Evolutionary conservation across 2,888 invertebrate species (phyloP).

Genomic region (Uropetala carovei): DNA sequence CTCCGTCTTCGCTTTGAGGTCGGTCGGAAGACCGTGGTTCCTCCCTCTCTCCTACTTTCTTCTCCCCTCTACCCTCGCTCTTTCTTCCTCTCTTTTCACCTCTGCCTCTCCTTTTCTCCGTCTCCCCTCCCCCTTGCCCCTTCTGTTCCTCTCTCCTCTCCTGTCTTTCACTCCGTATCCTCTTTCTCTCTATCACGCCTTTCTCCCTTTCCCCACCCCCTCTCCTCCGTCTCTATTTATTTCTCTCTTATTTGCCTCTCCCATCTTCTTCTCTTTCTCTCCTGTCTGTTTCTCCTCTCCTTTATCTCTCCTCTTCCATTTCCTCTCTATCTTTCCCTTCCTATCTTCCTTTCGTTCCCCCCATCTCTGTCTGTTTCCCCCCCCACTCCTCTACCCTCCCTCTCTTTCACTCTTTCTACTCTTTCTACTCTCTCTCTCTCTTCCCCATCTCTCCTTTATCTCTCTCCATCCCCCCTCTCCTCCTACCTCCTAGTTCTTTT

Average conservation of each 20-base stretch:
- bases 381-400: too few relatives aligned
- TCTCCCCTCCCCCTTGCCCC: not conserved
- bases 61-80: not conserved
- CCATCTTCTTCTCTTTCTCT: too few relatives aligned
- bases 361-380: not conserved
- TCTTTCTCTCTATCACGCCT: not conserved
- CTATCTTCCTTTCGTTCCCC: not conserved
- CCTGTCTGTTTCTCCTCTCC: not conserved
- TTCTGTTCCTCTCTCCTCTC: too few relatives aligned
- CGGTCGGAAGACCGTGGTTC: not conserved
- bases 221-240: constrained; percentile 2
- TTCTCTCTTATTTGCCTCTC: constrained; percentile 20
- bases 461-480: not conserved
- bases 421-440: not conserved
- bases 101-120: not conserved
- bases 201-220: not conserved
- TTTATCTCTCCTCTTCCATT: constrained; percentile 18
- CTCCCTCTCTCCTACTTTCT: not conserved
- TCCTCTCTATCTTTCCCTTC: not conserved
- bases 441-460: not conserved
- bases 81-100: not conserved
- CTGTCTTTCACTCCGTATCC: too few relatives aligned
- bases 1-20: constrained; percentile 61
- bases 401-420: not conserved
- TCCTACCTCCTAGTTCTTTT: not conserved